Evolutionary conservation across 2,888 invertebrate genomes (phyloP).

Genomic region (Troilus luridus): DNA sequence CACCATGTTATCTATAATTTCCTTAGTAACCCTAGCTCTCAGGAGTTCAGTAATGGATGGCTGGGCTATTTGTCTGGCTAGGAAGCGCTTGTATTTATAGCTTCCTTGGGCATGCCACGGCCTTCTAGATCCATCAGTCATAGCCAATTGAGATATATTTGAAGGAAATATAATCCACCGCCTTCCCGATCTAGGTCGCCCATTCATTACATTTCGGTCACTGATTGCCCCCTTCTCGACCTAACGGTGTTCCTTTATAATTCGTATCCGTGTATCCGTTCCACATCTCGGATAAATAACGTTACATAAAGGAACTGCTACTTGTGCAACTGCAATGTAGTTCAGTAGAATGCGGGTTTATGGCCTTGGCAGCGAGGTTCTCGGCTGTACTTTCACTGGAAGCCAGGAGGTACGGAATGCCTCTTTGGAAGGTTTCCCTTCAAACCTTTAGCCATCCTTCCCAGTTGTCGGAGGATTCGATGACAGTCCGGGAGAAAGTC

Average conservation of each 20-base stretch:
- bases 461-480: not conserved
- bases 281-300: not conserved
- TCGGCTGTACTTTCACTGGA: not conserved
- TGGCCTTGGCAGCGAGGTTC: not conserved
- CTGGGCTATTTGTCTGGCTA: not conserved
- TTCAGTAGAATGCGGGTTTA: conserved; percentile 21
- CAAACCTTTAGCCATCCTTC: not conserved
- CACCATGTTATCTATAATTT: not conserved
- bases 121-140: conserved; percentile 20
- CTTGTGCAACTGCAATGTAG: not conserved
- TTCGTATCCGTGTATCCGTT: not conserved
- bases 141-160: conserved; percentile 15
- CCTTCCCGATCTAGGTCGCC: not conserved
- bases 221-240: not conserved
- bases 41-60: not conserved
- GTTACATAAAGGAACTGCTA: not conserved
- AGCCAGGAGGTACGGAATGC: not conserved
- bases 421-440: not conserved
- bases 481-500: not conserved
- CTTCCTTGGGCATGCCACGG: not conserved
- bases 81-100: conserved; percentile 9
- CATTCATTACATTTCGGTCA: conserved; percentile 19
- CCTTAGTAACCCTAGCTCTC: not conserved
- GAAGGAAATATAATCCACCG: not conserved
- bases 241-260: not conserved